Evolutionary conservation across 2,113 vertebrate species (phyloP), one percentile per base, ranked within the genome.

Genomic region (Tautogolabrus adspersus): DNA sequence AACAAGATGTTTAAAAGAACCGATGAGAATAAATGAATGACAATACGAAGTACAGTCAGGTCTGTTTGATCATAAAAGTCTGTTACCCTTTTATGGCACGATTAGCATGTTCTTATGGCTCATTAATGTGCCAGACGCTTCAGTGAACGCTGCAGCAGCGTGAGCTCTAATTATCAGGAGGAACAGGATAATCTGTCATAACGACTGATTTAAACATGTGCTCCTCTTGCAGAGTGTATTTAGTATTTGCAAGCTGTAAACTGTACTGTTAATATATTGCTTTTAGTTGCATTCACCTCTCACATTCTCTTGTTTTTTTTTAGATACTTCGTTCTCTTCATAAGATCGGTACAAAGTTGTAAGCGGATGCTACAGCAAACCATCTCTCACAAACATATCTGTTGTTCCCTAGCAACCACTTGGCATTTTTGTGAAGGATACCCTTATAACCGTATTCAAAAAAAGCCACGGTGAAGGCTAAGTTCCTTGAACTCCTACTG

Each of bases 381-480:
- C 1, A 1, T 79, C 79, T 86, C 67, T 16, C 63, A 69, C 77
- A 75, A 77, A 77, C 49, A 72, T 66, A 42, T 81, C 73, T 84
- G 77, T 47, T 83, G 89, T 92, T 93, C 86, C 90, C 72, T 84
- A 79, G 92, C 78, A 92, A 91, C 89, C 65, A 82, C 57, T 80
- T 56, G 82, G 65, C 79, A 81, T 89, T 89, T 60, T 66, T 68
- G 63, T 74, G 52, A 85, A 88, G 71, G 79, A 79, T 88, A 78
- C 66, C 66, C 72, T 62, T 63, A 74, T 57, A 54, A 19, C 30
- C 5, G 12, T 55, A 54, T 79, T 61, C 2, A 75, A 68, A 79
- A 84, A 83, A 89, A 79, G 56, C 23, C 65, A 71, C 57, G 1
- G 67, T 74, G 47, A 87, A 87, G 72, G 80, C 72, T 77, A 89